Evolutionary conservation across 1,140 invertebrate species (phyloP), one percentile per base, ranked within the genome.

Genomic region (Magallana ariakensis): DNA sequence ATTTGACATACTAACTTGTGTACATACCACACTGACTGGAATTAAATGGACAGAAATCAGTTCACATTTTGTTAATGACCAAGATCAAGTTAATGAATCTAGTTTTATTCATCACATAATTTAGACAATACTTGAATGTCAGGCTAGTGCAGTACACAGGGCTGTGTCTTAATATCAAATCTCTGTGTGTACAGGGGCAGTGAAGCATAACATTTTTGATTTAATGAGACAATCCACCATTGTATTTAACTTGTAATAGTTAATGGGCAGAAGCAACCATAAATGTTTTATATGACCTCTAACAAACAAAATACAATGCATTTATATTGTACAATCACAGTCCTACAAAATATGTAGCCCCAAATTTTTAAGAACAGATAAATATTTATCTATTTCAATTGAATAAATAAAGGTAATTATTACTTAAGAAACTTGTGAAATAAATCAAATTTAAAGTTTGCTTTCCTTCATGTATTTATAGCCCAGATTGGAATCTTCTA

Each of bases 401-500:
- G 33, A 46, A 4, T 46, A 46, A 1, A 46, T 46, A 46, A 46
- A 46, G 33, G 33, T 46, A 46, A 46, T 46, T 46, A 46, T 46
- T 46, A n/a, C n/a, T n/a, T n/a, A n/a, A n/a, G 2, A 46, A 46
- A 46, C 33, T 46, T 46, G 33, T 46, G 33, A 46, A 46, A 46
- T 46, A 5, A n/a, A 46, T 46, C 2, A 5, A 46, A 4, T 46
- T 46, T 46, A 4, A 46, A 46, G 33, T 46, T 46, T 46, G 5
- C 33, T 46, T 46, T 46, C 33, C 33, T 46, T 46, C 33, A 46
- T 46, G 33, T 87, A 84, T 82, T 92, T 92, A 81, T 91, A 93
- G 93, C 55, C 86, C 91, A 93, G 96, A 98, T 99, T 95, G 96
- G 97, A 89, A 94, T 98, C 87, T 99, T 99, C 96, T 99, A 99